Evolutionary conservation across 2,113 vertebrate species (phyloP).

Genomic region (cat (Felis catus)): DNA sequence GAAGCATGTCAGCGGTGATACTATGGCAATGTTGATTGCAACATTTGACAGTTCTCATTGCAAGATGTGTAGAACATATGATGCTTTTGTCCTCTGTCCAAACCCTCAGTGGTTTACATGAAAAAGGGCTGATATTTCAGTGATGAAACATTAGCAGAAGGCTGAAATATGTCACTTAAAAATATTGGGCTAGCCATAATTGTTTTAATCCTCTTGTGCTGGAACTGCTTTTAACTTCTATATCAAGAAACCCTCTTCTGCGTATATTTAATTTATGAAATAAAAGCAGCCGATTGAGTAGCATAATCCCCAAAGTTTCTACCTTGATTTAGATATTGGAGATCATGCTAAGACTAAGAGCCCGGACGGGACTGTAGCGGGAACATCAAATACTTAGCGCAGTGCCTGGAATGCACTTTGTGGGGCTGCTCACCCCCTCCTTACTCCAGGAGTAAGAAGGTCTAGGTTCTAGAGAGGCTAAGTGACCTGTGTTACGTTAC

Average conservation of each 20-base stretch:
- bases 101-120: slow-evolving; percentile 51
- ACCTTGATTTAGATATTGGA: neutral
- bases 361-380: neutral
- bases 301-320: neutral
- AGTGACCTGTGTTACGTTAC: neutral
- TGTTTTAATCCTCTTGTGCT: neutral
- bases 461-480: neutral
- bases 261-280: slow-evolving; percentile 13
- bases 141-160: slow-evolving; percentile 69
- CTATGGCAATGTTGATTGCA: slow-evolving; percentile 62
- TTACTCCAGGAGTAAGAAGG: neutral
- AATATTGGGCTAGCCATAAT: slow-evolving; percentile 50
- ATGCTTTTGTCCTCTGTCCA: slow-evolving; percentile 63
- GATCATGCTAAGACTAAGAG: neutral
- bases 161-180: slow-evolving; percentile 61
- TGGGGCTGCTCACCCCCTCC: neutral
- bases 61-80: slow-evolving; percentile 71
- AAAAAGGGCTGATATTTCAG: slow-evolving; percentile 49
- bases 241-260: slow-evolving; percentile 13
- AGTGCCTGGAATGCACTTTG: neutral
- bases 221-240: slow-evolving; percentile 22
- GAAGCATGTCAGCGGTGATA: slow-evolving; percentile 46
- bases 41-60: slow-evolving; percentile 67
- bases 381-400: neutral
- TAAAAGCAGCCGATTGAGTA: neutral